A percentile compares a stretch with the other conserved stretches of the same genome.
Conservation (phyloP, 2,113 vertebrate species). For the Ahaetulla prasina region DNA sequence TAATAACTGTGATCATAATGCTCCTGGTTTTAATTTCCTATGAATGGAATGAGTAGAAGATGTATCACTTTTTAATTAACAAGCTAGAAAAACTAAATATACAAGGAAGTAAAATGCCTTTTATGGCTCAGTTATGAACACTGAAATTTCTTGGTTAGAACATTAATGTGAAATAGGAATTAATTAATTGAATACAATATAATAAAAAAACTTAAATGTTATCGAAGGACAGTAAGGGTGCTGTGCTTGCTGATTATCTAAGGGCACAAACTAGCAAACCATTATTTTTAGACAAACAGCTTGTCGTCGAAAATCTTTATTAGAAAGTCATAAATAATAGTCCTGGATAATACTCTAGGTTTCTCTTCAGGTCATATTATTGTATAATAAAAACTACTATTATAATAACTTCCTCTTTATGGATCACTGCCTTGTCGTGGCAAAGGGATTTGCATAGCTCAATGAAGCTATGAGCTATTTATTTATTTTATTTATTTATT, state of each 20-base stretch:
- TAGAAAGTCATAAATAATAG: not conserved
- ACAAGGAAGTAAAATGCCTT: constrained; percentile 7
- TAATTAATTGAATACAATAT: constrained; percentile 18
- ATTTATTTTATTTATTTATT: too few species aligned
- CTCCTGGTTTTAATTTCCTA: constrained; percentile 45
- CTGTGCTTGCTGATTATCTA: not conserved
- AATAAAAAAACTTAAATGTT: constrained; percentile 36
- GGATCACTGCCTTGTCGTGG: too few species aligned
- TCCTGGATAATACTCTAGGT: not conserved
- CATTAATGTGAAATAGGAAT: not conserved
- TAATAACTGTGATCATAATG: constrained; percentile 33
- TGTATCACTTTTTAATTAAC: constrained; percentile 47
- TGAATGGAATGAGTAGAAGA: constrained; percentile 28
- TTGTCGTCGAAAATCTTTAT: not conserved
- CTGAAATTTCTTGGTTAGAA: constrained; percentile 21
- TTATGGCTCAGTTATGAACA: constrained; percentile 23
- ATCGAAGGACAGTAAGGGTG: not conserved
- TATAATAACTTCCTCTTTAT: not conserved
- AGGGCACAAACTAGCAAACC: constrained; percentile 11
- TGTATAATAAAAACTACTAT: not conserved
- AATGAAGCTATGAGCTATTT: too few species aligned
- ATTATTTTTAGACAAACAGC: not conserved
- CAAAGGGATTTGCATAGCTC: too few species aligned
- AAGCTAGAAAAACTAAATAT: constrained; percentile 18
- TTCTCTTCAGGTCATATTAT: not conserved